Evolutionary conservation across 2,888 invertebrate species (phyloP).

Genomic region (Ecliptopera silaceata): DNA sequence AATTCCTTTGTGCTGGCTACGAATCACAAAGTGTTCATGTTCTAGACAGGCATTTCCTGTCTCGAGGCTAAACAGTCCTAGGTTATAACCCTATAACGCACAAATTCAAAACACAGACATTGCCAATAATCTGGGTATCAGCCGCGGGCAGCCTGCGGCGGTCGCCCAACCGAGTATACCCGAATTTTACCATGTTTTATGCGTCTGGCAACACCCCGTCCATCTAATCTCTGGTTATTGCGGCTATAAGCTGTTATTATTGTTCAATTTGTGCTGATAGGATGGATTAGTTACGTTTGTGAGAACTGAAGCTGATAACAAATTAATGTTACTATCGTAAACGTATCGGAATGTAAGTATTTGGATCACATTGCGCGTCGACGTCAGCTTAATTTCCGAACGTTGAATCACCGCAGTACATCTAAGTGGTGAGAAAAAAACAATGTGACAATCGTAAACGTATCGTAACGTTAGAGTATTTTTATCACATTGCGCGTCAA

Average conservation of each 20-base stretch:
- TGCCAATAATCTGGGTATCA: slow-evolving; percentile 24
- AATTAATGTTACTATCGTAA: no score
- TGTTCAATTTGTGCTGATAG: slow-evolving; percentile 18
- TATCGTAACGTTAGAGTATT: no score
- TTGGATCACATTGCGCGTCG: no score
- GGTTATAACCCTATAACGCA: slow-evolving; percentile 21
- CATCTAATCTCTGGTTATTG: slow-evolving; percentile 39
- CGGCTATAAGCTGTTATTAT: slow-evolving; percentile 13
- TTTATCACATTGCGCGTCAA: no score
- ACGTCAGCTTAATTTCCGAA: no score
- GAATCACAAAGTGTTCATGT: no score
- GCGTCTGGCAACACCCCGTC: slow-evolving; percentile 55
- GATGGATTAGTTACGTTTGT: not conserved
- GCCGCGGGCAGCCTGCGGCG: slow-evolving; percentile 44
- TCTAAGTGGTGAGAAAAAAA: no score
- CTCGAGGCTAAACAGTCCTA: slow-evolving; percentile 1
- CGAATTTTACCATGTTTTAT: slow-evolving; percentile 49
- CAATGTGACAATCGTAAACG: no score
- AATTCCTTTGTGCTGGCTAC: no score
- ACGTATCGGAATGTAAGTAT: no score
- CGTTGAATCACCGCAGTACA: no score
- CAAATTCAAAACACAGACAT: slow-evolving; percentile 28
- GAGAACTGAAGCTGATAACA: no score
- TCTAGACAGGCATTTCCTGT: not conserved
- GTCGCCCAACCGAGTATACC: slow-evolving; percentile 44